phyloP scores from a whole-genome alignment of 1,140 invertebrate species.

The Bursaphelenchus mucronatus region DNA sequence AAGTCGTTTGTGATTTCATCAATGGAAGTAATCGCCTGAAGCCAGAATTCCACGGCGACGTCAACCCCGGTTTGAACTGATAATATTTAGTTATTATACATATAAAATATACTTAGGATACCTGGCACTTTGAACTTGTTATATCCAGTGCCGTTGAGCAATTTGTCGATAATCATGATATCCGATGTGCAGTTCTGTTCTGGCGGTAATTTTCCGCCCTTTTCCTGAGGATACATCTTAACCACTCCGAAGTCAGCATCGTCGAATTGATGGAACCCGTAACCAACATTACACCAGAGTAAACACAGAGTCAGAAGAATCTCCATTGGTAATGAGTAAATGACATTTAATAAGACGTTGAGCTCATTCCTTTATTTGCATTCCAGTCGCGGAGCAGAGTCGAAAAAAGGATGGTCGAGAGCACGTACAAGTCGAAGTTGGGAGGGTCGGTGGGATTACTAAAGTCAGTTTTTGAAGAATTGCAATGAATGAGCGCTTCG shows the following conservation, averaged over 20 bases:
- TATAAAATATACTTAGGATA: constrained; percentile 27
- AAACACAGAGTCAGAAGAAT: too few relatives aligned
- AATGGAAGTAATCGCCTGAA: constrained; percentile 60
- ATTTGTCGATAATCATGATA: constrained; percentile 53
- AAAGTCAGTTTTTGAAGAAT: too few relatives aligned
- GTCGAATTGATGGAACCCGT: too few relatives aligned
- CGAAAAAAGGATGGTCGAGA: too few relatives aligned
- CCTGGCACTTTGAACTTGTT: constrained; percentile 57
- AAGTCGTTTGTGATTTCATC: constrained; percentile 61
- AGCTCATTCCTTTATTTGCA: too few relatives aligned
- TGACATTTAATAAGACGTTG: too few relatives aligned
- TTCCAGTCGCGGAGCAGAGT: too few relatives aligned
- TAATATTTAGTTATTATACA: constrained; percentile 22
- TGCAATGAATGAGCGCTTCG: too few relatives aligned
- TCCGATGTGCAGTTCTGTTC: constrained; percentile 48
- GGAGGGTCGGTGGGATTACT: too few relatives aligned
- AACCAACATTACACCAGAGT: too few relatives aligned
- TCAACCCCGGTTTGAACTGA: constrained; percentile 54
- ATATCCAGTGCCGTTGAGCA: constrained; percentile 57
- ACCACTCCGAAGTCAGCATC: constrained; percentile 18
- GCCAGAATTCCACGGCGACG: constrained; percentile 58
- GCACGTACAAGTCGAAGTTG: too few relatives aligned
- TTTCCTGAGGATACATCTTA: constrained; percentile 9
- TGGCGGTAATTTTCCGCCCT: not conserved
- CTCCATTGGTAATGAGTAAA: too few relatives aligned